Percentiles rank a stretch among this genome's conserved stretches.
Evolutionary conservation across 1,140 invertebrate genomes (phyloP).

Genomic region (Lucilia cuprina): DNA sequence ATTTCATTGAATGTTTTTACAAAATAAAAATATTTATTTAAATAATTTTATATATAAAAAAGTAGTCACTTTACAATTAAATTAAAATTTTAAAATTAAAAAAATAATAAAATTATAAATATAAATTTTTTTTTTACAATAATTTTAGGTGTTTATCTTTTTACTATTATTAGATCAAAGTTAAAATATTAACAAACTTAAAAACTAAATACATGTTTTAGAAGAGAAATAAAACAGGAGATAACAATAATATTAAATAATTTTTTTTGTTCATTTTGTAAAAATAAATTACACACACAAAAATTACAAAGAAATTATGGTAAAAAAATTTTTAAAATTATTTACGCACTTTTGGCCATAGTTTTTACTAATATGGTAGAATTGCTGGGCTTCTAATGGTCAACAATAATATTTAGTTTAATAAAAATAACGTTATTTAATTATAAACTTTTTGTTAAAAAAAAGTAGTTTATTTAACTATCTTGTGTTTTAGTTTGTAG

Average conservation of each 20-base stretch:
- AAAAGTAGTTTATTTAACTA: neutral
- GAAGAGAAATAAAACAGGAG: neutral
- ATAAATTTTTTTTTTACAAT: neutral
- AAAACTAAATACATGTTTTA: neutral
- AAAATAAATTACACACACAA: neutral
- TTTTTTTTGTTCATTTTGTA: neutral
- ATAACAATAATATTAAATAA: neutral
- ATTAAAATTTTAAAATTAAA: too few species aligned
- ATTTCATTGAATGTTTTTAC: too few species aligned
- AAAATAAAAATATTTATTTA: too few species aligned
- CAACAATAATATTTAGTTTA: too few species aligned
- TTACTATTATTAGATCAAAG: neutral
- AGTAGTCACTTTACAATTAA: too few species aligned
- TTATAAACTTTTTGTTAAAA: neutral
- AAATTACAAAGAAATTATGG: neutral
- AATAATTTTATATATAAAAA: too few species aligned
- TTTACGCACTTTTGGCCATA: conserved; percentile 3
- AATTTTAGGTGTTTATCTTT: neutral
- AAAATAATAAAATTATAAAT: too few species aligned
- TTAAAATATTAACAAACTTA: neutral
- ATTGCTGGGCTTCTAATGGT: too few species aligned
- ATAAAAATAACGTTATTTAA: neutral
- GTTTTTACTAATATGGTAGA: neutral
- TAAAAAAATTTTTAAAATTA: neutral
- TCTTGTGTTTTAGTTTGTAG: neutral